Base-by-base conservation (phyloP, 2,797 vertebrate genomes). In the Manis javanica region DNA sequence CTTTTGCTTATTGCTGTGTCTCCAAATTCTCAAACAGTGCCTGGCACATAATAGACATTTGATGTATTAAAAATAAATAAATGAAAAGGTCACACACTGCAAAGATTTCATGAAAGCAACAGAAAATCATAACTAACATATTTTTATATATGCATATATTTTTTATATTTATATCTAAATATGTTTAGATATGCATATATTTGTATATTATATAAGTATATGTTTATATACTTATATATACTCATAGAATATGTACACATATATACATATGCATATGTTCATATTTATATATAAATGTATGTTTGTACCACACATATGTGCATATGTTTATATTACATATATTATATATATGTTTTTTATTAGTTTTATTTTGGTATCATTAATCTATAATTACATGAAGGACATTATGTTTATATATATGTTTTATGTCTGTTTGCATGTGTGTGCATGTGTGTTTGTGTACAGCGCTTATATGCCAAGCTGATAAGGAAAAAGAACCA, bases 171-270 rank as follows among this genome's bases (percentile, higher is more conserved):
- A 13, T 16, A 51, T 9, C 19, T 49, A 59, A 19, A 51, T 49
- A 46, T 24, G 46, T 11, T 46, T 46, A 46, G 1, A 1, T 11
- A 5, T 0, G 10, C 16, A 3, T 3, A 26, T 26, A 2, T 31
- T 5, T 51, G 46, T 19, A 51, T 49, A 46, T 8, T 55, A 55
- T 14, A 19, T 34, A 7, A 10, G 6, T 59, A 29, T 59, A 18
- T 29, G 46, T 46, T 46, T 46, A 46, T 46, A 46, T 46, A 46
- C 11, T 46, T 46, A 46, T 46, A 46, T 46, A 11, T 46, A 46
- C 46, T 46, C 46, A 46, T 46, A 46, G 46, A 10, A 46, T 9
- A 46, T 46, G 46, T 46, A 46, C 11, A 9, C 46, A 46, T 46
- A 46, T 46, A 46, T 46, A 46, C 10, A 46, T 46, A 46, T 46